Percentiles rank a stretch among this genome's conserved stretches.
phyloP scores from a whole-genome alignment of 2,797 vertebrate genomes.

The Brachyalestes nurse region DNA sequence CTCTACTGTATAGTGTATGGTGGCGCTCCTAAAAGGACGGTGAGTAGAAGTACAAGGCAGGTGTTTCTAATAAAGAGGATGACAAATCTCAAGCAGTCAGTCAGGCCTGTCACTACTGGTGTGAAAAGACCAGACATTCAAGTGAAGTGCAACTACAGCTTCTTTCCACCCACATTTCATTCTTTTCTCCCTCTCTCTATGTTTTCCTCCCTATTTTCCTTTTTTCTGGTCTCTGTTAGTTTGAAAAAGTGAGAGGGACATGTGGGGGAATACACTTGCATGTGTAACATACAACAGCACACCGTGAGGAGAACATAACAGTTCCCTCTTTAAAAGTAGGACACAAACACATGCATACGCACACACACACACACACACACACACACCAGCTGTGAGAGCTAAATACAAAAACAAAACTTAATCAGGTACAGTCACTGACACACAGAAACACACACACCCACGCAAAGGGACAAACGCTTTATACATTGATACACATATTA shows the following conservation, averaged over 20 bases:
- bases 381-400: conserved; percentile 28
- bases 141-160: conserved; percentile 44
- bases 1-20: background rate
- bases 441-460: conserved; percentile 12
- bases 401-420: background rate
- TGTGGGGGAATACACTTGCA: conserved; percentile 41
- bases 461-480: background rate
- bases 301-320: conserved; percentile 14
- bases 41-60: background rate
- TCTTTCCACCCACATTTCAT: conserved; percentile 50
- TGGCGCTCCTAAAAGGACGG: background rate
- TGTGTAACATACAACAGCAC: conserved; percentile 17
- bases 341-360: conserved; percentile 32
- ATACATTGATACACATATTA: background rate
- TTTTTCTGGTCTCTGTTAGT: conserved; percentile 2
- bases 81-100: background rate
- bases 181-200: conserved; percentile 24
- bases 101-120: conserved; percentile 11
- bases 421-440: background rate
- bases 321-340: conserved; percentile 61
- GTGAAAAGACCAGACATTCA: conserved; percentile 40
- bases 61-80: background rate
- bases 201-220: background rate
- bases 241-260: conserved; percentile 31
- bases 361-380: conserved; percentile 50